phyloP scores from a whole-genome alignment of 2,888 invertebrate species.

The Antheraea yamamai region DNA sequence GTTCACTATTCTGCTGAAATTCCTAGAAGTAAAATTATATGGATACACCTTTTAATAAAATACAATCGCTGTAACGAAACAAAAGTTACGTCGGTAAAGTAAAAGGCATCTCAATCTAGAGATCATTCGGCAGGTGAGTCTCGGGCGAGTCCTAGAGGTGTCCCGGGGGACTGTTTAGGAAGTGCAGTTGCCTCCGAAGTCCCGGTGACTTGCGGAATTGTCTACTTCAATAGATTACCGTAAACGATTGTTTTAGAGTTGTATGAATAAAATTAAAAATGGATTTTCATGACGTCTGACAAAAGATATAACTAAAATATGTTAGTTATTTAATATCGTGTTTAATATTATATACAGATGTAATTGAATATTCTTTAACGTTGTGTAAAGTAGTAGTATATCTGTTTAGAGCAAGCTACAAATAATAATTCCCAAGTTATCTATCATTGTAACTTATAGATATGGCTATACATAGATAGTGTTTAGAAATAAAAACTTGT shows the following conservation, averaged over 20 bases:
- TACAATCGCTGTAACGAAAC: slow-evolving; percentile 39
- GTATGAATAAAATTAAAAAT: background rate
- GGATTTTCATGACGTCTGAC: background rate
- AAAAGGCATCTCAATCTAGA: slow-evolving; percentile 57
- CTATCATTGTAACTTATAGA: too few relatives aligned
- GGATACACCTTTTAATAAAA: slow-evolving; percentile 28
- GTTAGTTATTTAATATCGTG: background rate
- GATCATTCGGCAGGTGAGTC: slow-evolving; percentile 68
- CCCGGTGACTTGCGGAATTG: slow-evolving; percentile 61
- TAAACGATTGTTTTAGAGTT: background rate
- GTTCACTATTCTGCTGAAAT: background rate
- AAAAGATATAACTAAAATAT: background rate
- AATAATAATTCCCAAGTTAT: too few relatives aligned
- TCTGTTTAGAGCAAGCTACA: too few relatives aligned
- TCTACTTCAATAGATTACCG: background rate
- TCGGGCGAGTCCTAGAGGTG: slow-evolving; percentile 30
- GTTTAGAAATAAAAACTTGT: too few relatives aligned
- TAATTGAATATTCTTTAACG: background rate
- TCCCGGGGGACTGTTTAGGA: slow-evolving; percentile 58
- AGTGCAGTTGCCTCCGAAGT: slow-evolving; percentile 44
- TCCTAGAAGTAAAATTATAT: slow-evolving; percentile 31
- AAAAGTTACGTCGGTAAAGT: slow-evolving; percentile 60
- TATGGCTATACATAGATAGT: too few relatives aligned
- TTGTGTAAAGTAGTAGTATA: too few relatives aligned
- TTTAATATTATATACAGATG: background rate